These are phyloP conservation scores for Leguminivora glycinivorella DNA, from an alignment of 1,140 invertebrate species.

Conservation along the genomic window DNA sequence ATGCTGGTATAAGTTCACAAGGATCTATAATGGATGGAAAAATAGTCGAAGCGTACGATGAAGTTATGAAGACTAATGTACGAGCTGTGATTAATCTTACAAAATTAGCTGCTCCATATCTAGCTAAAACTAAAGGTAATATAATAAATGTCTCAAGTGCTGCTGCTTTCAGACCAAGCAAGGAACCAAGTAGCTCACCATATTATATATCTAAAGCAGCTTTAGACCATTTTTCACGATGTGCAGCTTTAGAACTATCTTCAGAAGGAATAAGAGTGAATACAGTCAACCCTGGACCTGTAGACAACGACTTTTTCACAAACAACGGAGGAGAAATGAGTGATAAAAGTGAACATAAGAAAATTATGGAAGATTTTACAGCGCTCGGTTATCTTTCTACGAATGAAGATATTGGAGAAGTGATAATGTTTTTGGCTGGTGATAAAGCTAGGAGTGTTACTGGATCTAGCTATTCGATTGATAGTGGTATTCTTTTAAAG, in stretches of 20 bases:
- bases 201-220: constrained; percentile 25
- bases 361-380: neutral
- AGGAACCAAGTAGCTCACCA: neutral
- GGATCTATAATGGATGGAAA: constrained; percentile 84
- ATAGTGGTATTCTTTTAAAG: constrained; percentile 32
- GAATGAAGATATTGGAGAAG: constrained; percentile 37
- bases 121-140: constrained; percentile 83
- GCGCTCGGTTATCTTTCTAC: constrained; percentile 31
- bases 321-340: neutral
- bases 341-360: neutral
- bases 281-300: neutral
- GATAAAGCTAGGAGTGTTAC: constrained; percentile 40
- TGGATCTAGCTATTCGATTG: constrained; percentile 32
- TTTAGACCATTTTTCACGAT: constrained; percentile 31
- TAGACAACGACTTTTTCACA: neutral
- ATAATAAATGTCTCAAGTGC: constrained; percentile 89
- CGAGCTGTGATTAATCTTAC: constrained; percentile 84
- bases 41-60: constrained; percentile 83
- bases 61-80: constrained; percentile 85
- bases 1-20: constrained; percentile 84
- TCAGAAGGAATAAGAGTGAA: neutral
- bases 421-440: constrained; percentile 37
- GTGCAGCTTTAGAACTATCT: constrained; percentile 23
- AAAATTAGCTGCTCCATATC: constrained; percentile 84
- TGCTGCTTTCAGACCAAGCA: constrained; percentile 53